Conservation (phyloP, 2,888 invertebrate genomes). For the Cheilosia vernalis region DNA sequence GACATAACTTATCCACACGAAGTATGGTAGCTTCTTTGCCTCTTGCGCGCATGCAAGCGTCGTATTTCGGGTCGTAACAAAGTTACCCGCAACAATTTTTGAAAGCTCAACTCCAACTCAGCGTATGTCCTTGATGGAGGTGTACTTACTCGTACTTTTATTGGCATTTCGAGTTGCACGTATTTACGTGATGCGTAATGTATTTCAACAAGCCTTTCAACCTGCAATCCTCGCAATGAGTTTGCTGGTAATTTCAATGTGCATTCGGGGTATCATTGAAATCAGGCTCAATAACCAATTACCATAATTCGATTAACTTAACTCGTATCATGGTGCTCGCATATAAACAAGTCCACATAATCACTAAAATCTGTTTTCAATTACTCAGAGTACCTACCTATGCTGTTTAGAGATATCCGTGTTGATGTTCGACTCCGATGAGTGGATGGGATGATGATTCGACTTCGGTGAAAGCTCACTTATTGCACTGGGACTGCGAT, state of each 20-base stretch:
- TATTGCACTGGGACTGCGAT: slow-evolving; percentile 14
- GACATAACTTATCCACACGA: neutral
- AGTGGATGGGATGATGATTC: slow-evolving; percentile 23
- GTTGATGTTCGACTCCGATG: slow-evolving; percentile 35
- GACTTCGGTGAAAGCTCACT: slow-evolving; percentile 23
- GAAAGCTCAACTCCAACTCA: too few relatives aligned
- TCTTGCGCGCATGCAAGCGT: neutral
- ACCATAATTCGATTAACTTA: slow-evolving; percentile 41
- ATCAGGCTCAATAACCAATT: slow-evolving; percentile 35
- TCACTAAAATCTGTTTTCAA: slow-evolving; percentile 41
- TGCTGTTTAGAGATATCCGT: slow-evolving; percentile 12
- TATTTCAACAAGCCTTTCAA: too few relatives aligned
- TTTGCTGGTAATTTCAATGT: neutral
- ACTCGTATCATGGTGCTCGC: neutral
- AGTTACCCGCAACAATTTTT: neutral
- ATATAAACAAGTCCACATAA: slow-evolving; percentile 18
- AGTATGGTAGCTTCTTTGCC: neutral
- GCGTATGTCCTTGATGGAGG: too few relatives aligned
- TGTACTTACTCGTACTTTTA: too few relatives aligned
- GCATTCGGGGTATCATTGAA: neutral
- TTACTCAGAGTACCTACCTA: slow-evolving; percentile 25
- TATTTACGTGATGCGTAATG: too few relatives aligned
- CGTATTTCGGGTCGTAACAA: neutral
- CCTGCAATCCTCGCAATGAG: too few relatives aligned
- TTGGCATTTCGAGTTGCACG: too few relatives aligned